These are phyloP conservation scores for Xiphophorus birchmanni DNA, from an alignment of 2,797 vertebrate genomes.

Conservation along the genomic window DNA sequence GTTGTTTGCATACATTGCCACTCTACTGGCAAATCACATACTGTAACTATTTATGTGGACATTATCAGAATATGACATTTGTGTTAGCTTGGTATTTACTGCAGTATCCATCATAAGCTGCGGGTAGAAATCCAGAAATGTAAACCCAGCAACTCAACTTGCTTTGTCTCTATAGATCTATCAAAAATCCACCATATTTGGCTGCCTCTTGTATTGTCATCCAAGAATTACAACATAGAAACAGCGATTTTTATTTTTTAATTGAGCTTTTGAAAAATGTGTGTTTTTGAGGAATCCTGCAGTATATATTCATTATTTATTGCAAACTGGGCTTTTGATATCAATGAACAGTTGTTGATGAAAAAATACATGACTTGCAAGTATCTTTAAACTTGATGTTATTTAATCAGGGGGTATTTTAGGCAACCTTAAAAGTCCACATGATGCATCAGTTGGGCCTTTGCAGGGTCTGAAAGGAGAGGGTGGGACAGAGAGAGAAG, in stretches of 20 bases:
- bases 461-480: slow-evolving; percentile 35
- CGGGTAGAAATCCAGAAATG: not conserved
- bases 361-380: not conserved
- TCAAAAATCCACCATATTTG: not conserved
- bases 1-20: not conserved
- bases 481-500: slow-evolving; percentile 37
- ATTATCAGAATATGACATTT: not conserved
- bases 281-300: not conserved
- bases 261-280: not conserved
- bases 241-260: not conserved
- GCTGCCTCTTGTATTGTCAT: not conserved
- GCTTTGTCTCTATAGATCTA: not conserved
- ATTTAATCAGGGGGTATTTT: not conserved
- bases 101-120: not conserved
- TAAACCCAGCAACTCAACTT: not conserved
- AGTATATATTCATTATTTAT: not conserved
- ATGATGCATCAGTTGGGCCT: slow-evolving; percentile 50
- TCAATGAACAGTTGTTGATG: not conserved
- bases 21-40: not conserved
- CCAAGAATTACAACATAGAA: not conserved
- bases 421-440: slow-evolving; percentile 14
- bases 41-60: not conserved
- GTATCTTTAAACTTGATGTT: not conserved
- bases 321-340: not conserved
- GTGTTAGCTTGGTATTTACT: not conserved